phyloP scores from a whole-genome alignment of 2,888 invertebrate genomes.

The Gonocerus acuteangulatus region DNA sequence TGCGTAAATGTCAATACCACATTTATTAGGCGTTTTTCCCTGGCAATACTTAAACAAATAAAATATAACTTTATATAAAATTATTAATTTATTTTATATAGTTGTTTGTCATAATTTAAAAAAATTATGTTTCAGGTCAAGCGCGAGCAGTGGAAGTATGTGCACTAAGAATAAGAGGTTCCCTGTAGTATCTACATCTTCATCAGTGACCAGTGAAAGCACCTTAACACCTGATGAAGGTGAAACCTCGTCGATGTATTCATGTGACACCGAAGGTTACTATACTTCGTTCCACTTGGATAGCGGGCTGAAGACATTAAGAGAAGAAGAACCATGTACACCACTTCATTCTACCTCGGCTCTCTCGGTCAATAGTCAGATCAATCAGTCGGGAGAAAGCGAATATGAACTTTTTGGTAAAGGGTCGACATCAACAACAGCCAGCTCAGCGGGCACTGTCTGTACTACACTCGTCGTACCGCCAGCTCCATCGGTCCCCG shows the following conservation, averaged over 20 bases:
- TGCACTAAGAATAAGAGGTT: slow-evolving; percentile 44
- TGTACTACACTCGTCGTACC: slow-evolving; percentile 72
- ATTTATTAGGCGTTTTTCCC: too few relatives aligned
- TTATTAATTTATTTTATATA: too few relatives aligned
- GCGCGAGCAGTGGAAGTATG: slow-evolving; percentile 45
- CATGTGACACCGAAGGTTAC: slow-evolving; percentile 94
- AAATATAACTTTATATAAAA: too few relatives aligned
- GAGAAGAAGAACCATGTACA: slow-evolving; percentile 59
- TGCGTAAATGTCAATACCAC: too few relatives aligned
- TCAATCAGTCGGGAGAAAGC: slow-evolving; percentile 61
- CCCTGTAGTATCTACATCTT: slow-evolving; percentile 58
- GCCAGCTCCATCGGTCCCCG: slow-evolving; percentile 67
- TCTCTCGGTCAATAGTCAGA: slow-evolving; percentile 56
- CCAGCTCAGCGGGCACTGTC: slow-evolving; percentile 83
- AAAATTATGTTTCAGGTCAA: slow-evolving; percentile 45
- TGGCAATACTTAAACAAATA: too few relatives aligned
- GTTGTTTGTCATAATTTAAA: too few relatives aligned
- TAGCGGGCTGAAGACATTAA: slow-evolving; percentile 78
- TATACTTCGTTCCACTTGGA: slow-evolving; percentile 97
- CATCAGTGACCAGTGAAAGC: slow-evolving; percentile 77
- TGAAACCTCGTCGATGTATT: slow-evolving; percentile 73
- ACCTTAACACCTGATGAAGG: slow-evolving; percentile 78
- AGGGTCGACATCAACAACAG: slow-evolving; percentile 76
- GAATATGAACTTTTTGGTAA: slow-evolving; percentile 87
- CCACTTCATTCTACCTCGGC: slow-evolving; percentile 65